Percentiles rank a stretch among this genome's conserved stretches.
Evolutionary conservation across 2,113 vertebrate genomes (phyloP).

Genomic region (Nansenia antarctica): DNA sequence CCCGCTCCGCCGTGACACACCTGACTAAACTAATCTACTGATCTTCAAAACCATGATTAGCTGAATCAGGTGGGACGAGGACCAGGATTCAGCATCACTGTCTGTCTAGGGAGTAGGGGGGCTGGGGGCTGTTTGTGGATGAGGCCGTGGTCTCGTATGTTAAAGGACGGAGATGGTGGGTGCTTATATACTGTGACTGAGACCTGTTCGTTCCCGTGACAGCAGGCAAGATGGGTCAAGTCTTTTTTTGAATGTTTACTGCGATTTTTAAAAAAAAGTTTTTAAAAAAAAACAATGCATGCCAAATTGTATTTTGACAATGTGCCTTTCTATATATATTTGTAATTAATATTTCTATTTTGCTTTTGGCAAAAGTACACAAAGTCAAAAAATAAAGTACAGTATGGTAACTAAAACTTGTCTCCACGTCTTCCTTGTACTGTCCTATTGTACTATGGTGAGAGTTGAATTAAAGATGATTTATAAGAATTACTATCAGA

Average conservation of each 20-base stretch:
- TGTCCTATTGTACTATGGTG: too few species aligned
- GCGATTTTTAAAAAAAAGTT: conserved; percentile 43
- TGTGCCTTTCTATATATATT: conserved; percentile 75
- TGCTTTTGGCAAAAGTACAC: conserved; percentile 58
- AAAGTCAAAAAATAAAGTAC: conserved; percentile 59
- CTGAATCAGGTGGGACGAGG: too few species aligned
- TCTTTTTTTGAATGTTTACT: conserved; percentile 69
- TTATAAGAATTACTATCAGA: too few species aligned
- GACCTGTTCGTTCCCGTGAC: conserved; percentile 35
- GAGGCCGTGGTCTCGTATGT: conserved; percentile 15
- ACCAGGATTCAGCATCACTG: too few species aligned
- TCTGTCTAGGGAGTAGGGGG: too few species aligned
- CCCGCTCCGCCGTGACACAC: too few species aligned
- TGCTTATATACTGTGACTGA: conserved; percentile 51
- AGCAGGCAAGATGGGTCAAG: conserved; percentile 58
- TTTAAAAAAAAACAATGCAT: conserved; percentile 59
- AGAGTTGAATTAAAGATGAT: too few species aligned
- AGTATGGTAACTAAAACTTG: conserved; percentile 43
- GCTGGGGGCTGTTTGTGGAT: too few species aligned
- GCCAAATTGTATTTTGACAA: conserved; percentile 72
- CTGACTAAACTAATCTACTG: too few species aligned
- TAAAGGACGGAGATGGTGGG: conserved; percentile 15
- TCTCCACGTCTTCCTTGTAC: not conserved
- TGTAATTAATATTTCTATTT: conserved; percentile 74
- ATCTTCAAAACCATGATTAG: too few species aligned